Conservation (phyloP, 2,888 invertebrate species). For the Cephus rjabovi region DNA sequence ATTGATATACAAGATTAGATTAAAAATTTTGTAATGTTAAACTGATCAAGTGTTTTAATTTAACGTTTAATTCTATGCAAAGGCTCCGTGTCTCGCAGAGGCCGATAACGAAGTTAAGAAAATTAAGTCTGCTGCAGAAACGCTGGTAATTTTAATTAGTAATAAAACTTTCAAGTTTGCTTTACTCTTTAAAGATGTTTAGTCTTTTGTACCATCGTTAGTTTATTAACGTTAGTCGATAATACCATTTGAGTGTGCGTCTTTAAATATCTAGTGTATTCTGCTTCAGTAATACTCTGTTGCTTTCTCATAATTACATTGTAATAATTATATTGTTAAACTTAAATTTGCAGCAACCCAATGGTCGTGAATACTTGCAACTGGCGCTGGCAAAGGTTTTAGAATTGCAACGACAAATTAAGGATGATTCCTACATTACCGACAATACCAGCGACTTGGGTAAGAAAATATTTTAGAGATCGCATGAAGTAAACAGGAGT, state of each 20-base stretch:
- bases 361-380: conserved; percentile 55
- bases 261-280: background rate
- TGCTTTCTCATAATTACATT: background rate
- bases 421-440: conserved; percentile 48
- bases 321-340: background rate
- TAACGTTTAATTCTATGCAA: conserved; percentile 9
- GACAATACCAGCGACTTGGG: conserved; percentile 50
- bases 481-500: background rate
- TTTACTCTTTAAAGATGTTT: background rate
- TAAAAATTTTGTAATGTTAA: background rate
- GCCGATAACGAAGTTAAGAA: conserved; percentile 38
- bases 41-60: background rate
- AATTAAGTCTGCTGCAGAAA: conserved; percentile 28
- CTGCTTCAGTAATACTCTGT: background rate
- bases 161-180: background rate
- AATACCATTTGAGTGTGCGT: background rate
- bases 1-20: background rate
- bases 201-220: background rate
- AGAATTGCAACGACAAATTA: conserved; percentile 56
- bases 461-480: conserved; percentile 28
- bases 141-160: conserved; percentile 29
- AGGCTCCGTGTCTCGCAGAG: conserved; percentile 53
- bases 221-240: background rate
- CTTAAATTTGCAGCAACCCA: conserved; percentile 39
- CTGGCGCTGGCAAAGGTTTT: conserved; percentile 53